Evolutionary conservation across 1,140 invertebrate genomes (phyloP), one percentile per base, ranked within the genome.

Genomic region (Leptinotarsa texana): DNA sequence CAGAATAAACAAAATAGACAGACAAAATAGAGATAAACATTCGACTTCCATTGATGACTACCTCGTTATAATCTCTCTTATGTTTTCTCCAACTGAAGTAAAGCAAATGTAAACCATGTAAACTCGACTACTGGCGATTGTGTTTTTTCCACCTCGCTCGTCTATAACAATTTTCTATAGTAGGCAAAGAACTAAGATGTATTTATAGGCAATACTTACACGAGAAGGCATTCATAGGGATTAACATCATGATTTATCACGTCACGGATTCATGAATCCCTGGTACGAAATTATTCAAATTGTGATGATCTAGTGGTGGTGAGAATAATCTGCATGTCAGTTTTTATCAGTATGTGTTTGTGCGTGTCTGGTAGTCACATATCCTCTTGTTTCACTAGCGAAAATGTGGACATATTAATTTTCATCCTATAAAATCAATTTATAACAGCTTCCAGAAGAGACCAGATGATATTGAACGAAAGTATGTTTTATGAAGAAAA

Each of bases 1-100:
- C n/a, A n/a, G n/a, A n/a, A n/a, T n/a, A n/a, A n/a, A n/a, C n/a
- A n/a, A n/a, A n/a, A n/a, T n/a, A n/a, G n/a, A n/a, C n/a, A 42
- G 66, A 2, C 13, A n/a, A 79, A 78, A 82, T 81, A 78, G 77
- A 81, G 80, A 82, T 82, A 80, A 80, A 80, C 76, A 51, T 74
- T 76, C 63, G 27, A 42, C 33, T 69, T 47, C 72, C 74, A 63
- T 79, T 42, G 8, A 42, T 66, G 71, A 57, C 68, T 65, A 47
- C 33, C 63, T 80, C 78, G 80, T 81, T 76, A 80, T 80, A 73
- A 73, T 79, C 61, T 24, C 1, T 72, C 75, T 81, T 78, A 81
- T 81, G 77, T 79, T 79, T 75, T 74, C 79, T 80, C 79, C 75
- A 78, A 77, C 78, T 77, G 74, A 47, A 13, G 48, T 51, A 42